phyloP scores from a whole-genome alignment of 2,888 invertebrate genomes.

The Clivina fossor region DNA sequence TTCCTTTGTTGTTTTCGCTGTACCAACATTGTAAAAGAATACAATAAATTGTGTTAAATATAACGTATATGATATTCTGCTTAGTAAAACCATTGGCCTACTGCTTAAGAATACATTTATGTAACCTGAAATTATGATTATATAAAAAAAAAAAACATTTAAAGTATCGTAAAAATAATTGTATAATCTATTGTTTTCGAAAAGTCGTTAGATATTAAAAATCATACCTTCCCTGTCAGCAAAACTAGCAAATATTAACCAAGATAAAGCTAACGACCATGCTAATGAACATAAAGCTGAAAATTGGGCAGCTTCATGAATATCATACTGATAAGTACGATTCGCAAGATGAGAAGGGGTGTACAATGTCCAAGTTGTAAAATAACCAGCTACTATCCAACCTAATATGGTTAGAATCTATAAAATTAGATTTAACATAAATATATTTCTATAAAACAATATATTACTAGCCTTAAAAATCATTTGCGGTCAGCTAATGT shows the following conservation, averaged over 20 bases:
- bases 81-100: constrained; percentile 61
- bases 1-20: constrained; percentile 61
- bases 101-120: constrained; percentile 58
- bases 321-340: constrained; percentile 62
- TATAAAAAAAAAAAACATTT: constrained; percentile 3
- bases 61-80: constrained; percentile 67
- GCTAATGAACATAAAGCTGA: constrained; percentile 67
- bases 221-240: constrained; percentile 57
- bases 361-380: constrained; percentile 60
- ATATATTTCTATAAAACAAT: constrained; percentile 9
- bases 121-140: constrained; percentile 51
- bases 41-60: constrained; percentile 68
- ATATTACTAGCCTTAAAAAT: constrained; percentile 39
- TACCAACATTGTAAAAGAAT: constrained; percentile 66
- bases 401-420: constrained; percentile 59
- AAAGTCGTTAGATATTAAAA: constrained; percentile 3
- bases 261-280: constrained; percentile 61
- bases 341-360: constrained; percentile 62
- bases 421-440: constrained; percentile 9
- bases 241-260: constrained; percentile 66
- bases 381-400: constrained; percentile 57
- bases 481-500: no score
- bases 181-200: background rate
- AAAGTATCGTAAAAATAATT: background rate
- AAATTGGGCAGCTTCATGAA: constrained; percentile 64